phyloP scores from a whole-genome alignment of 2,888 invertebrate genomes.

The Erannis defoliaria region DNA sequence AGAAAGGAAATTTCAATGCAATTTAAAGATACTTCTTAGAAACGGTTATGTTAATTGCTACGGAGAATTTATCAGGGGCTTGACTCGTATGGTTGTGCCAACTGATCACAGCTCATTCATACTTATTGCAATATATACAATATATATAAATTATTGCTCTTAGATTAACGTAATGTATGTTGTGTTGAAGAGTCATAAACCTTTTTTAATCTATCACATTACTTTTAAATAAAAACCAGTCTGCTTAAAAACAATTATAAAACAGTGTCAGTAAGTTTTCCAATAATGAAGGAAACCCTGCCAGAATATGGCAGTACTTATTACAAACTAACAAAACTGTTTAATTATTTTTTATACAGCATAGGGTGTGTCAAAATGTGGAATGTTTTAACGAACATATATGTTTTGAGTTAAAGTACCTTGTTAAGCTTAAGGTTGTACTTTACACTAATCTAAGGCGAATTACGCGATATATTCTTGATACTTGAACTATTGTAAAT shows the following conservation, averaged over 20 bases:
- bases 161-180: neutral
- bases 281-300: no score
- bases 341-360: neutral
- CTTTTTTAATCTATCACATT: neutral
- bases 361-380: conserved; percentile 14
- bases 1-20: neutral
- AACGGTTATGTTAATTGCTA: conserved; percentile 6
- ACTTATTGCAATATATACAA: neutral
- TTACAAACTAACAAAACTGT: no score
- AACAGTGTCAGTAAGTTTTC: no score
- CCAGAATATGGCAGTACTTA: no score
- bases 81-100: conserved; percentile 11
- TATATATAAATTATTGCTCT: neutral
- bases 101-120: neutral
- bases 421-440: conserved; percentile 59
- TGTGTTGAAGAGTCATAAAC: neutral
- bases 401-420: conserved; percentile 34
- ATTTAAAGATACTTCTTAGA: neutral
- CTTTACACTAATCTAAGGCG: conserved; percentile 58
- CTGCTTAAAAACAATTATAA: neutral
- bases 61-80: neutral
- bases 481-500: conserved; percentile 81
- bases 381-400: neutral
- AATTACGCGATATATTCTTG: conserved; percentile 73
- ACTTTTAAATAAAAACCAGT: neutral